phyloP scores from a whole-genome alignment of 2,113 vertebrate genomes.

The Candoia aspera region DNA sequence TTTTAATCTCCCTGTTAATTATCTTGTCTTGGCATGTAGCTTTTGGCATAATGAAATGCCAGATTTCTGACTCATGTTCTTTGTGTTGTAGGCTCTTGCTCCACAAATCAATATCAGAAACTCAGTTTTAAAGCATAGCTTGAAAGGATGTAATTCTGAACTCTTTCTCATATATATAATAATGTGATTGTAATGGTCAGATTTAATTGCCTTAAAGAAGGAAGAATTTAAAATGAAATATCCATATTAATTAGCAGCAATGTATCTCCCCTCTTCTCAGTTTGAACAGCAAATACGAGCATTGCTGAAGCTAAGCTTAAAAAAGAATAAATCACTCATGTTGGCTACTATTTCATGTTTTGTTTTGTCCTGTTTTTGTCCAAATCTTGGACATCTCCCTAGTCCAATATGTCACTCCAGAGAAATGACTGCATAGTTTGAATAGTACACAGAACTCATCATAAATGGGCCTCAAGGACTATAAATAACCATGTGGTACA shows the following conservation, averaged over 20 bases:
- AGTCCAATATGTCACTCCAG: background rate
- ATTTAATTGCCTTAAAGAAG: conserved; percentile 20
- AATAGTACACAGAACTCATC: no score
- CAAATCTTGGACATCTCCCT: background rate
- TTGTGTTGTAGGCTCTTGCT: conserved; percentile 51
- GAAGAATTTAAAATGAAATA: background rate
- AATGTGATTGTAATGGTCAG: conserved; percentile 19
- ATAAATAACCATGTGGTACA: background rate
- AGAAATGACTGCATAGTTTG: background rate
- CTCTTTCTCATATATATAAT: background rate
- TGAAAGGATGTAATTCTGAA: conserved; percentile 14
- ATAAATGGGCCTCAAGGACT: background rate
- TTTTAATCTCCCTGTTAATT: conserved; percentile 41
- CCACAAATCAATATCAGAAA: conserved; percentile 47
- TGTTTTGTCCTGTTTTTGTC: background rate
- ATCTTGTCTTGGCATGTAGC: conserved; percentile 34
- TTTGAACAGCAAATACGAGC: background rate
- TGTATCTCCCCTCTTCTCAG: background rate
- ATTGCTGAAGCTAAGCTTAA: background rate
- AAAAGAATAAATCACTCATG: background rate
- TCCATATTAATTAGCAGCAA: background rate
- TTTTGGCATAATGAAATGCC: conserved; percentile 43
- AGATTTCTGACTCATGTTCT: conserved; percentile 59
- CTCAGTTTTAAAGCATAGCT: conserved; percentile 21
- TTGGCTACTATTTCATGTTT: background rate